Evolutionary conservation across 1,140 invertebrate genomes (phyloP), one percentile per base, ranked within the genome.

Genomic region (Aporrectodea caliginosa): DNA sequence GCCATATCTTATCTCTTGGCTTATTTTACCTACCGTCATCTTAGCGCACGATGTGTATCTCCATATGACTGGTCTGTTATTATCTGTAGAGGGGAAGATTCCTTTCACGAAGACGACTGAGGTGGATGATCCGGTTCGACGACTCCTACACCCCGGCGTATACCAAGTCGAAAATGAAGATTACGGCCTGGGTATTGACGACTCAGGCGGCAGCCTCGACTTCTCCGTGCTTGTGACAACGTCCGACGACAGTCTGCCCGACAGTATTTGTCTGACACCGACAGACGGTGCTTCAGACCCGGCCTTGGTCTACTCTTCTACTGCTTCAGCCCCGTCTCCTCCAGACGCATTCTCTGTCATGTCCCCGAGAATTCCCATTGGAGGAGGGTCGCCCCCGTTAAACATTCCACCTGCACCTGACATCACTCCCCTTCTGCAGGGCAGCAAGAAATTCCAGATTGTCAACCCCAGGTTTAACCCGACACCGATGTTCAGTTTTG

Each of bases 81-180:
- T n/a, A n/a, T n/a, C 87, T 86, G 1, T 87, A 93, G 92, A 96
- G 90, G 96, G 95, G 68, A 92, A 93, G 77, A 93, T 98, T 84
- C 92, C 93, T 78, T 98, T 97, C 88, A 95, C 95, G 86, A 93
- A 93, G 2, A 97, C 95, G 69, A 93, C 93, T 84, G 95, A 97
- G 87, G 95, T 93, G 0, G 92, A 94, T 79, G 90, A 94, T 6
- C 92, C 92, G 2, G 92, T 94, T 78, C 93, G 94, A 1, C 92
- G 93, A 81, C 93, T 93, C 82, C 94, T 94, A 1, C 95, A 95
- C 22, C 43, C 43, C 43, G 43, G 22, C 43, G 6, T 58, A 6
- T 58, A 58, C 43, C 43, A 22, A 22, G 43, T 58, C 43, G 43
- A 58, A 6, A 22, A 58, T 22, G 43, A 58, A 6, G 43, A 58